phyloP scores from a whole-genome alignment of 2,113 vertebrate genomes.

The Strix uralensis region DNA sequence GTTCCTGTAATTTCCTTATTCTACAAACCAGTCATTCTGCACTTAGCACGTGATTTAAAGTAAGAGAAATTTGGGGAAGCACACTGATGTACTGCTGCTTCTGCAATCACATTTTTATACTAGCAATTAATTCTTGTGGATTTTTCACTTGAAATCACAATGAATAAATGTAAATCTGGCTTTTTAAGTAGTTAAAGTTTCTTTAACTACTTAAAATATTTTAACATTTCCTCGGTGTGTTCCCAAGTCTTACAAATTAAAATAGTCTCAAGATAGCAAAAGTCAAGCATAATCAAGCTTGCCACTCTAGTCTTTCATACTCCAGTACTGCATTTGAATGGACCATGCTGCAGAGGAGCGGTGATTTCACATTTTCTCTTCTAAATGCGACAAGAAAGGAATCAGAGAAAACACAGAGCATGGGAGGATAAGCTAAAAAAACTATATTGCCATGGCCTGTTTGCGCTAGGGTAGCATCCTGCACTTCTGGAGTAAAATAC shows the following conservation, averaged over 20 bases:
- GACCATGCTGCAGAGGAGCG: neutral
- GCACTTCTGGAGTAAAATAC: neutral
- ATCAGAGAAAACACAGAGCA: neutral
- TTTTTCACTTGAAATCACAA: neutral
- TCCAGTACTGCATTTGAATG: neutral
- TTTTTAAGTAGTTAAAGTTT: neutral
- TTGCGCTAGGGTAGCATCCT: neutral
- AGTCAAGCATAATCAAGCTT: neutral
- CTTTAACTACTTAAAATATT: neutral
- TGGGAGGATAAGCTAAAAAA: neutral
- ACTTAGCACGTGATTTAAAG: neutral
- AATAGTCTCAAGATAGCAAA: neutral
- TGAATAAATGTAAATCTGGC: neutral
- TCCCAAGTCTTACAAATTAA: neutral
- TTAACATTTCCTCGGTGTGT: neutral
- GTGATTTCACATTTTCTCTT: neutral
- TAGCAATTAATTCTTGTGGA: neutral
- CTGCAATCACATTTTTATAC: neutral
- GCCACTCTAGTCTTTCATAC: neutral
- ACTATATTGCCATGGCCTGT: neutral
- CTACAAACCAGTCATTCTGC: neutral
- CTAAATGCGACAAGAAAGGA: neutral
- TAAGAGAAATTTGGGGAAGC: neutral
- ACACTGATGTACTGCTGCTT: neutral
- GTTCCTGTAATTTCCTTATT: constrained; percentile 26